These are phyloP conservation scores for Holothuria scabra DNA, from an alignment of 53 echinoderm and acorn worm genomes.

Conservation along the genomic window DNA sequence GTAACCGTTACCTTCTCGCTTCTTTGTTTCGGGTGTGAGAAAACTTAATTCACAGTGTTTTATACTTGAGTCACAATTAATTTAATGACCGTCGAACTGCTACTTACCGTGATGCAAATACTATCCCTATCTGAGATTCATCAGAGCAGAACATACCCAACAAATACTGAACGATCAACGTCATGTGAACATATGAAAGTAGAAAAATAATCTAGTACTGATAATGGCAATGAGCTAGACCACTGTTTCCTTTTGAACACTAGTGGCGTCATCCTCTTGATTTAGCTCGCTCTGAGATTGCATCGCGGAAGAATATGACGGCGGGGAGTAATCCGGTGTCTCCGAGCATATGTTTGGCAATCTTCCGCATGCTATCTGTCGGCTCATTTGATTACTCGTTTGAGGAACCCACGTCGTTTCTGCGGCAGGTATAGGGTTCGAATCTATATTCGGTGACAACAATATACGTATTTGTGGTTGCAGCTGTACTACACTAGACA, in stretches of 20 bases:
- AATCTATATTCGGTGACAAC: slow-evolving; percentile 46
- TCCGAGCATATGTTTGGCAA: slow-evolving; percentile 12
- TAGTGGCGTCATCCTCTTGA: slow-evolving; percentile 5
- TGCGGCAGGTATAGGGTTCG: slow-evolving; percentile 42
- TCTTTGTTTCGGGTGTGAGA: too few species aligned
- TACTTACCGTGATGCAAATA: too few species aligned
- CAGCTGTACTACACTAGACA: slow-evolving; percentile 40
- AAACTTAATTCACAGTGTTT: too few species aligned
- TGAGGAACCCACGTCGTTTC: slow-evolving; percentile 53
- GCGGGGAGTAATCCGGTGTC: slow-evolving; percentile 46
- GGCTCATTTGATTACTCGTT: slow-evolving; percentile 34
- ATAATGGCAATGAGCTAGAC: background rate
- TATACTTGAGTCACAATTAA: too few species aligned
- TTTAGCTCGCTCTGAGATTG: slow-evolving; percentile 36
- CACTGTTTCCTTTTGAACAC: slow-evolving; percentile 39
- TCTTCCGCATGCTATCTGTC: slow-evolving; percentile 31
- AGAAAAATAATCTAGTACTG: slow-evolving; percentile 46
- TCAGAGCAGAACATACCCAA: too few species aligned
- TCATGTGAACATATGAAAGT: slow-evolving; percentile 40
- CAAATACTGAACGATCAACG: background rate
- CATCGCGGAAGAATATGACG: slow-evolving; percentile 49
- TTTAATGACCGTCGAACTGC: too few species aligned
- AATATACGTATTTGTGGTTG: slow-evolving; percentile 45
- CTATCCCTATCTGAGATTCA: too few species aligned
- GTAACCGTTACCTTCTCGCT: too few species aligned